Base-by-base conservation (phyloP, 2,888 invertebrate genomes). In the Caenorhabditis imperialis region DNA sequence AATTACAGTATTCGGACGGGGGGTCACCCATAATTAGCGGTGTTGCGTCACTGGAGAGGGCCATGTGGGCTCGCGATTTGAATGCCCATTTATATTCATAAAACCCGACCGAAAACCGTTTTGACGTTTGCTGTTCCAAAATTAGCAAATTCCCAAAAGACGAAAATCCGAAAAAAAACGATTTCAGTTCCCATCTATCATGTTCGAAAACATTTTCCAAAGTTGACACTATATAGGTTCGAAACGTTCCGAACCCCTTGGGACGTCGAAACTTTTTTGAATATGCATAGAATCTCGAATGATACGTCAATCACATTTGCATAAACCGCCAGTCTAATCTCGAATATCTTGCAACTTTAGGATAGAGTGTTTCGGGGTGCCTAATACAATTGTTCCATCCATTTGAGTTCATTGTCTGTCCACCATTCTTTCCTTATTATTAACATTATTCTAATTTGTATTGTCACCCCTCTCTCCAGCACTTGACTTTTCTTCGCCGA, bases 391-490 rank as follows among this genome's bases (percentile, higher is more conserved):
- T n/a, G n/a, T n/a, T n/a, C n/a, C n/a, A n/a, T n/a, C n/a, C n/a
- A n/a, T n/a, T n/a, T n/a, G 51, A 51, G 54, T 54, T 63, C 62
- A 54, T 54, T 63, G 53, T 47, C 37, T 50, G 16, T 27, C 33
- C 45, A 53, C 37, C 2, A 37, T 53, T 20, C 3, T 23, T 8
- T 53, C 38, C 16, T 38, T 38, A 53, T 63, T 63, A 48, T 54
- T 54, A 69, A 53, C 60, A 69, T 69, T 69, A 69, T 69, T 69
- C 69, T 69, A 69, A 69, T 69, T 69, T 69, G 69, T 69, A 69
- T 69, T 69, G 60, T 69, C 69, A 60, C 60, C n/a, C n/a, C n/a
- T n/a, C n/a, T n/a, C n/a, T n/a, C n/a, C n/a, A n/a, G 54, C 54
- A 69, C 69, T 69, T 69, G 69, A 69, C 69, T 69, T 60, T 54